A percentile compares a stretch with the other conserved stretches of the same genome.
Conservation (phyloP, 2,888 invertebrate species). For the Drosophila neotestacea region DNA sequence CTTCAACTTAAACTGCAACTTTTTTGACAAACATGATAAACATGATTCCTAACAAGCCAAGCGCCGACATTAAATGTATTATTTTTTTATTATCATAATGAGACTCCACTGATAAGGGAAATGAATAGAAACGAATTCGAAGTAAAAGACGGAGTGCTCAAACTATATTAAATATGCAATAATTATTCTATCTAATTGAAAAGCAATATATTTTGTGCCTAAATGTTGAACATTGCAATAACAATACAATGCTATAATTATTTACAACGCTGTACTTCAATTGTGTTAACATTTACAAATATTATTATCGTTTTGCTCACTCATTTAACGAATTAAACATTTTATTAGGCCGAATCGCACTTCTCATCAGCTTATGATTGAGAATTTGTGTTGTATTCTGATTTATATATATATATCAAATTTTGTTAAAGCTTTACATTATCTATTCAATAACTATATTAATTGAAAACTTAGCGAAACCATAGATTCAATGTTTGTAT, state of each 20-base stretch:
- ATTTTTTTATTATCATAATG: slow-evolving; percentile 51
- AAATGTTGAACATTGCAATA: slow-evolving; percentile 83
- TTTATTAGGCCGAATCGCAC: slow-evolving; percentile 65
- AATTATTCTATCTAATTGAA: slow-evolving; percentile 61
- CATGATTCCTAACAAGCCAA: slow-evolving; percentile 72
- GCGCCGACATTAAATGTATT: slow-evolving; percentile 64
- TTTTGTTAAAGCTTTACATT: slow-evolving; percentile 38
- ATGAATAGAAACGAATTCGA: slow-evolving; percentile 15
- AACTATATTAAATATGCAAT: slow-evolving; percentile 68
- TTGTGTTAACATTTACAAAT: slow-evolving; percentile 47
- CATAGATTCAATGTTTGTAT: slow-evolving; percentile 47
- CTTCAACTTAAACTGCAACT: slow-evolving; percentile 51
- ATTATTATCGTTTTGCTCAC: slow-evolving; percentile 47
- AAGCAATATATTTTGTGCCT: slow-evolving; percentile 83
- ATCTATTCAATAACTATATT: slow-evolving; percentile 23
- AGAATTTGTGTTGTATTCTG: slow-evolving; percentile 60
- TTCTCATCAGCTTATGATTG: slow-evolving; percentile 56
- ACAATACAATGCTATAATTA: slow-evolving; percentile 59
- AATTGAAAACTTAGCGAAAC: slow-evolving; percentile 31
- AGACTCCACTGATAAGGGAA: slow-evolving; percentile 24
- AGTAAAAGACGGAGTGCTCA: slow-evolving; percentile 45
- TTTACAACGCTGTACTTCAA: slow-evolving; percentile 44
- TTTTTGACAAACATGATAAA: slow-evolving; percentile 42
- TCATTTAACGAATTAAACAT: slow-evolving; percentile 24
- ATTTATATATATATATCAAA: slow-evolving; percentile 44